Conservation (phyloP, 1,140 invertebrate species). For the Phthorimaea operculella region DNA sequence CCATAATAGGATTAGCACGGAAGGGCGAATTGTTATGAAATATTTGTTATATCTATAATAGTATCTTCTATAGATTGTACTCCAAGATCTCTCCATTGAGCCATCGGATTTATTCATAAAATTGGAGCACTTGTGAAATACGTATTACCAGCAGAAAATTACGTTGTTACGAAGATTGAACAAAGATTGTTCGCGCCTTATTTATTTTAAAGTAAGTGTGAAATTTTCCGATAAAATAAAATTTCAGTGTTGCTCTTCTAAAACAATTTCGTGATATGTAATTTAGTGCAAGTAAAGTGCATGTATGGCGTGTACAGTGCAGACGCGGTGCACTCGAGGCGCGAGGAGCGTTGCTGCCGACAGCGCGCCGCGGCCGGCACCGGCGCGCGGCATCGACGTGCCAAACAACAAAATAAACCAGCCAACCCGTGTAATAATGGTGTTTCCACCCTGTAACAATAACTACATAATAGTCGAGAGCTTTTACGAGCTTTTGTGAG, state of each 20-base stretch:
- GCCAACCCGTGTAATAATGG: conserved; percentile 59
- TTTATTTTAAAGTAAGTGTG: not conserved
- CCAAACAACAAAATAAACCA: conserved; percentile 61
- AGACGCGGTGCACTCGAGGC: not conserved
- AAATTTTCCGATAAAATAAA: not conserved
- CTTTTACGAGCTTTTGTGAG: conserved; percentile 66
- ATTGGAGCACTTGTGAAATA: not conserved
- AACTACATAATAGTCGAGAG: conserved; percentile 66
- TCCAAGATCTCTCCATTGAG: conserved; percentile 2
- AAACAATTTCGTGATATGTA: conserved; percentile 1
- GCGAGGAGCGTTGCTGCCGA: not conserved
- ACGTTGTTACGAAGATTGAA: too few relatives aligned
- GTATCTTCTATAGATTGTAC: conserved; percentile 14
- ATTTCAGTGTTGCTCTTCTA: not conserved
- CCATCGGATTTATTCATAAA: not conserved
- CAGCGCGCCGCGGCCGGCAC: conserved; percentile 11
- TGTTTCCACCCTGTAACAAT: conserved; percentile 66
- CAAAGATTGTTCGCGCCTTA: too few relatives aligned
- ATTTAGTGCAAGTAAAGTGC: conserved; percentile 2
- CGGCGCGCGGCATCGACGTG: conserved; percentile 27
- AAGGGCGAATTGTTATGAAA: conserved; percentile 38
- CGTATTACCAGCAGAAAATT: too few relatives aligned
- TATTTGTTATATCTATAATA: too few relatives aligned
- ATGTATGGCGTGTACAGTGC: conserved; percentile 3
- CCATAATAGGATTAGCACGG: conserved; percentile 54